Conservation (phyloP, 1,140 invertebrate species). For the Ylistrum balloti region DNA sequence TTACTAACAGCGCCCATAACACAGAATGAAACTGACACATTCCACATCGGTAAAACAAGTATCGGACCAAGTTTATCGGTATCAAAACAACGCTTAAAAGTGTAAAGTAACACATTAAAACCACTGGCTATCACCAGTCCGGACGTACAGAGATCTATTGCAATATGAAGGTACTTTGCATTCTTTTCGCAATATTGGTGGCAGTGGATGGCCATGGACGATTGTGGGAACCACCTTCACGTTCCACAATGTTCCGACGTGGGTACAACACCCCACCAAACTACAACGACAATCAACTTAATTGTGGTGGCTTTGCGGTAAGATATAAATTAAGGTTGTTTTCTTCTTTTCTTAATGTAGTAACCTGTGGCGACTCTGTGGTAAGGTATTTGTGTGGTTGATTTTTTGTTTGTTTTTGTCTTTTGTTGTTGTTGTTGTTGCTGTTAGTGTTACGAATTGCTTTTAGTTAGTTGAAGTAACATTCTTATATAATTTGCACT, state of each 20-base stretch:
- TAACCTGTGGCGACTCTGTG: no score
- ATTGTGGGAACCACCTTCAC: conserved; percentile 93
- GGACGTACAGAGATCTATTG: background rate
- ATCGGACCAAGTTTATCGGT: conserved; percentile 4
- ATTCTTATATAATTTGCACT: no score
- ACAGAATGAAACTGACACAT: background rate
- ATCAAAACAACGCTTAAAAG: conserved; percentile 34
- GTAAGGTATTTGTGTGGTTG: no score
- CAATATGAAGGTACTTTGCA: background rate
- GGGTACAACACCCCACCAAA: conserved; percentile 95
- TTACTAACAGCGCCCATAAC: conserved; percentile 31
- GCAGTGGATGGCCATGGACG: conserved; percentile 87
- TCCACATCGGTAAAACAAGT: conserved; percentile 18
- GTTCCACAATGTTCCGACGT: conserved; percentile 96
- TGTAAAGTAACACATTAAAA: conserved; percentile 35
- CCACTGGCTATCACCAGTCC: background rate
- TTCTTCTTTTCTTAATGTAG: no score
- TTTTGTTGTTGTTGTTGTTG: no score
- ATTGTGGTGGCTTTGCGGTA: conserved; percentile 89
- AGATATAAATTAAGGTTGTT: background rate
- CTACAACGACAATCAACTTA: conserved; percentile 94
- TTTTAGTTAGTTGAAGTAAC: no score
- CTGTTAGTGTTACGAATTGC: no score
- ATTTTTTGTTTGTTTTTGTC: no score
- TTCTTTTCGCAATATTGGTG: background rate